Conservation (phyloP, 1,140 invertebrate genomes). For the Drosophila baimaii region DNA sequence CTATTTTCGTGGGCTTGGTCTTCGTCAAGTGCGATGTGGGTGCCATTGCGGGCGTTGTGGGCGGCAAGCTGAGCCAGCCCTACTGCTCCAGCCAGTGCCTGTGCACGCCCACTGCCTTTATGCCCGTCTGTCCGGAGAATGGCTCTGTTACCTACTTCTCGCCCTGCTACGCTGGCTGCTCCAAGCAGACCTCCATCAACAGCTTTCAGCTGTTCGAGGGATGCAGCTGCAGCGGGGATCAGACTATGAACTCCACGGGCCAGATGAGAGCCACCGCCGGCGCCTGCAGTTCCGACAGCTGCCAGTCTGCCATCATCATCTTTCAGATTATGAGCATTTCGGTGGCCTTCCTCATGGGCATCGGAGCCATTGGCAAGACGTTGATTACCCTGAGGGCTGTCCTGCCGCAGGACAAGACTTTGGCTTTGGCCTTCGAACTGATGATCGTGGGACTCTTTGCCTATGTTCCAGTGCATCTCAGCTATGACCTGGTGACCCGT, state of each 20-base stretch:
- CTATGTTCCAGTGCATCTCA: slow-evolving; percentile 86
- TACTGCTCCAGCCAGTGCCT: slow-evolving; percentile 87
- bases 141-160: slow-evolving; percentile 87
- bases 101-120: slow-evolving; percentile 87
- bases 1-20: slow-evolving; percentile 86
- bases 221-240: slow-evolving; percentile 85
- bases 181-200: slow-evolving; percentile 73
- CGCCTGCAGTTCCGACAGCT: slow-evolving; percentile 85
- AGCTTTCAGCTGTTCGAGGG: slow-evolving; percentile 85
- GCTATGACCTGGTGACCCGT: slow-evolving; percentile 85
- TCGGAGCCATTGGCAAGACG: slow-evolving; percentile 86
- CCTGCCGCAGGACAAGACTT: slow-evolving; percentile 86
- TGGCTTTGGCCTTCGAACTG: slow-evolving; percentile 86
- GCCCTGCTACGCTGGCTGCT: slow-evolving; percentile 90
- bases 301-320: slow-evolving; percentile 85
- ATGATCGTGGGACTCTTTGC: slow-evolving; percentile 85
- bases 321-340: slow-evolving; percentile 85
- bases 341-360: slow-evolving; percentile 83
- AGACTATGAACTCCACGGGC: slow-evolving; percentile 36
- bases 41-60: slow-evolving; percentile 84
- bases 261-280: slow-evolving; percentile 84
- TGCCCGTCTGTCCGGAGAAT: slow-evolving; percentile 88
- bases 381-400: slow-evolving; percentile 86
- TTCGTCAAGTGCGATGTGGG: slow-evolving; percentile 87
- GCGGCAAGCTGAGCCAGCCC: slow-evolving; percentile 84